These are phyloP conservation scores for Gymnocypris eckloni DNA, from an alignment of 2,797 vertebrate genomes.

Conservation along the genomic window DNA sequence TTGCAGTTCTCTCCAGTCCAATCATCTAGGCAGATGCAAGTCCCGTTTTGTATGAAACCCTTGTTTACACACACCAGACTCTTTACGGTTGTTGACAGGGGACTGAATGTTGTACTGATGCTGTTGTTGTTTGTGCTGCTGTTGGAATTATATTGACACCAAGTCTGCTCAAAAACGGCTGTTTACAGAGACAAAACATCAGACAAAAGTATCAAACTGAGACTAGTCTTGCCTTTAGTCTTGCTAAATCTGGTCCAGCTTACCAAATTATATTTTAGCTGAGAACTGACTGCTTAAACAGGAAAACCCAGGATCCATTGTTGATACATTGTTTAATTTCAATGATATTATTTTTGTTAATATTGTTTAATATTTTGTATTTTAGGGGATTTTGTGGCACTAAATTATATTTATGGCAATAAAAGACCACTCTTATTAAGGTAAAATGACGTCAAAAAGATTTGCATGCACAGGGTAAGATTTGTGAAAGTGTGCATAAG, in stretches of 20 bases:
- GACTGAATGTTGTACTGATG: neutral
- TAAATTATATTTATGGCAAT: too few species aligned
- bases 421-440: too few species aligned
- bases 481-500: too few species aligned
- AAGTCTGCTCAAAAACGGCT: constrained; percentile 7
- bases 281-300: neutral
- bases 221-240: neutral
- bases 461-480: too few species aligned
- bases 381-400: too few species aligned
- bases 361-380: too few species aligned
- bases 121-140: neutral
- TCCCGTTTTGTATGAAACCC: neutral
- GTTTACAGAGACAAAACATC: constrained; percentile 15
- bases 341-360: too few species aligned
- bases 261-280: neutral
- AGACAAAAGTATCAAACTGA: too few species aligned
- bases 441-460: too few species aligned
- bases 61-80: neutral
- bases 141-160: neutral
- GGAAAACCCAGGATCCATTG: too few species aligned
- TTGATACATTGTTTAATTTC: too few species aligned
- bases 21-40: constrained; percentile 5
- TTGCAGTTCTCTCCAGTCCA: constrained; percentile 6
- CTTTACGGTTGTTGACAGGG: neutral
- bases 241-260: neutral